Evolutionary conservation across 2,797 vertebrate genomes (phyloP), one percentile per base, ranked within the genome.

Genomic region (Pseudomugil tenellus): DNA sequence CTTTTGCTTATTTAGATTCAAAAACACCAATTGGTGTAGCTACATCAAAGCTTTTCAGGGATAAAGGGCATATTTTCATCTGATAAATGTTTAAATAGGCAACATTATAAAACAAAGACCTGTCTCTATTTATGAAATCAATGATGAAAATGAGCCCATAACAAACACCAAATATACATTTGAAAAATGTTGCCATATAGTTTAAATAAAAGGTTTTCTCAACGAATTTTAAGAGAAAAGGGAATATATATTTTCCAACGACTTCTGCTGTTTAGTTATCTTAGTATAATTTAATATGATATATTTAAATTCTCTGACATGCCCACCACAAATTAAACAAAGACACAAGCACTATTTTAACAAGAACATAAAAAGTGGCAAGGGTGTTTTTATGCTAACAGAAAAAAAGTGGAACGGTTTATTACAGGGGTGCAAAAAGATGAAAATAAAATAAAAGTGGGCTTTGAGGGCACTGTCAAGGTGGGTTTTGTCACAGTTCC

Each of bases 391-490:
- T n/a, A 28, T 67, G 43, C 43, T 64, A 59, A 64, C 56, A 41
- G 52, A 39, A 67, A 58, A 48, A 74, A 54, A 34, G 49, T 10
- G 14, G 39, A 67, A 14, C 65, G 71, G 34, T 69, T 81, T 79
- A 83, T 84, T 64, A 67, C 25, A 35, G 58, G 53, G 43, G 61
- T 63, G 67, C 29, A 39, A 70, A 76, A 31, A 53, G 58, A 72
- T 52, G 26, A 76, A 70, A 73, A 58, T 29, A 57, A 70, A 80
- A 63, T 58, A 81, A 79, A 83, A n/a, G 60, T 72, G 58, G 60
- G 72, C 79, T 75, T 70, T 54, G 48, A 70, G 48, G 71, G 63
- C 60, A 58, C 41, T 51, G 57, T 54, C 6, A 13, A 72, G 35
- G 63, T 23, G 53, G 19, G 52, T 52, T 54, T 75, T 85, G 75